These are phyloP conservation scores for Synergus gifuensis DNA, from an alignment of 2,888 invertebrate genomes.

Conservation along the genomic window DNA sequence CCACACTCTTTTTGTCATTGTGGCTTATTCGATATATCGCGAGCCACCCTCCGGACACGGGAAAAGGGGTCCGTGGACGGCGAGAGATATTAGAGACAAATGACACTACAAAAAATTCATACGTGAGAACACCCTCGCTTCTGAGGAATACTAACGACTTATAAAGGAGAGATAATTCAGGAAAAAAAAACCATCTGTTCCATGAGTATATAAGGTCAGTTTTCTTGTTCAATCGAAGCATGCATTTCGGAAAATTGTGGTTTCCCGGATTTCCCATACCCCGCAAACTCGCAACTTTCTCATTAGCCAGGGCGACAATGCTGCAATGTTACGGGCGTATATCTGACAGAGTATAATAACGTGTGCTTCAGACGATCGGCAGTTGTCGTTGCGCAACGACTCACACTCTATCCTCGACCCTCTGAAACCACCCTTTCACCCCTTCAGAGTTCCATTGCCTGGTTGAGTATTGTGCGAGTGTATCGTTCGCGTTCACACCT, in stretches of 20 bases:
- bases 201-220: neutral
- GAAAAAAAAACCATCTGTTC: neutral
- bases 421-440: conserved; percentile 52
- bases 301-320: conserved; percentile 74
- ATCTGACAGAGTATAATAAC: conserved; percentile 68
- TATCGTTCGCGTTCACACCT: conserved; percentile 44
- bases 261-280: neutral
- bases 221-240: neutral
- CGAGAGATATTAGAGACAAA: conserved; percentile 77
- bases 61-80: conserved; percentile 58
- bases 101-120: conserved; percentile 75
- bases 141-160: conserved; percentile 58
- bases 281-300: conserved; percentile 68
- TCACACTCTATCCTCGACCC: conserved; percentile 51
- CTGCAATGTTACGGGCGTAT: conserved; percentile 63
- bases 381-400: conserved; percentile 64
- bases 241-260: neutral
- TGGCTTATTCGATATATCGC: conserved; percentile 76
- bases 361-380: conserved; percentile 69
- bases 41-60: conserved; percentile 55
- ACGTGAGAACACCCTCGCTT: conserved; percentile 68
- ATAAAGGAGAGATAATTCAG: conserved; percentile 20
- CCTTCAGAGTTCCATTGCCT: conserved; percentile 39
- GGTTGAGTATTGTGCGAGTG: conserved; percentile 38
- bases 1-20: conserved; percentile 74